phyloP scores from a whole-genome alignment of 2,797 vertebrate species.

The Fistularia commersonii region DNA sequence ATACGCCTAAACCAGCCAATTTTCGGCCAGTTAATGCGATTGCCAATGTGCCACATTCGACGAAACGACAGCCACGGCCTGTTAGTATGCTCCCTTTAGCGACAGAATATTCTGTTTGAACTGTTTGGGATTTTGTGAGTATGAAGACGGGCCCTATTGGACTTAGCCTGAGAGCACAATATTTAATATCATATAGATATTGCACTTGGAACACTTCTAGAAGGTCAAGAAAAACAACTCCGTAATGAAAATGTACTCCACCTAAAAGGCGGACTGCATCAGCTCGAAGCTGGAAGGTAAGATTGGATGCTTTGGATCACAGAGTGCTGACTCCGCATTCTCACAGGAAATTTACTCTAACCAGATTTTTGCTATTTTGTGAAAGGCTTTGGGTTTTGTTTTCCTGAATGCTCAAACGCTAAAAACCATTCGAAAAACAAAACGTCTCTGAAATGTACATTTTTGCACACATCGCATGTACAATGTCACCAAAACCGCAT shows the following conservation, averaged over 20 bases:
- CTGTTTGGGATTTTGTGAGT: neutral
- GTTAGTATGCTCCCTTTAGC: neutral
- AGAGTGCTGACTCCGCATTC: constrained; percentile 9
- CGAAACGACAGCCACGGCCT: constrained; percentile 3
- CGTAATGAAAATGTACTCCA: neutral
- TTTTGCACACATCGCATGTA: no score
- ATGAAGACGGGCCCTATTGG: constrained; percentile 3
- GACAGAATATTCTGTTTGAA: neutral
- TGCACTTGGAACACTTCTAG: neutral
- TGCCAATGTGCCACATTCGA: neutral
- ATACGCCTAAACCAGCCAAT: constrained; percentile 10
- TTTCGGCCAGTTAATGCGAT: constrained; percentile 9
- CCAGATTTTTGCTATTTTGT: neutral
- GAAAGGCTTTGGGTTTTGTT: neutral
- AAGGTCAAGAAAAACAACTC: no score
- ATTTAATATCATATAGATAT: no score
- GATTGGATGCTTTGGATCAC: neutral
- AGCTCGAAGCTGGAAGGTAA: constrained; percentile 9
- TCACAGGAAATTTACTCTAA: constrained; percentile 4
- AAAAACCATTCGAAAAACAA: no score
- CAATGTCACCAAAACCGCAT: no score
- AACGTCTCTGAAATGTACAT: no score
- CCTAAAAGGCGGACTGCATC: constrained; percentile 1
- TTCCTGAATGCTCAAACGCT: no score
- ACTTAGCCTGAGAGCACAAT: no score